Percentiles rank a stretch among this genome's conserved stretches.
phyloP scores from a whole-genome alignment of 2,888 invertebrate genomes.

The Nomada lathburiana region DNA sequence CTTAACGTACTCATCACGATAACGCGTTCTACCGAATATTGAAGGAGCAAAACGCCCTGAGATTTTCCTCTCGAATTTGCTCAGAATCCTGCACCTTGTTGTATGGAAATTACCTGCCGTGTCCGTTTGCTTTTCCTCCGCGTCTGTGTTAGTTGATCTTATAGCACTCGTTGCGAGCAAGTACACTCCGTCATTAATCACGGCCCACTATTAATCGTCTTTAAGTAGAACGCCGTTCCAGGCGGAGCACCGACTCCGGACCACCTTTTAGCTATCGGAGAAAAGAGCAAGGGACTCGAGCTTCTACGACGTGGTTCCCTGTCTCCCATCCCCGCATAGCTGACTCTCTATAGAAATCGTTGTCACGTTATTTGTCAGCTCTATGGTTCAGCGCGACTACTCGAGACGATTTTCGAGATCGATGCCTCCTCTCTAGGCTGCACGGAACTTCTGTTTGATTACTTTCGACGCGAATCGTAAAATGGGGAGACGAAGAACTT shows the following conservation, averaged over 20 bases:
- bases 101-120: conserved; percentile 47
- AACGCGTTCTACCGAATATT: conserved; percentile 25
- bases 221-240: conserved; percentile 70
- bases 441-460: neutral
- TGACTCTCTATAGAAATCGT: conserved; percentile 58
- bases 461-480: neutral
- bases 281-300: conserved; percentile 51
- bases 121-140: conserved; percentile 39
- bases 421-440: conserved; percentile 32
- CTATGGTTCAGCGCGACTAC: conserved; percentile 22
- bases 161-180: conserved; percentile 60
- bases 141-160: conserved; percentile 61
- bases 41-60: conserved; percentile 6
- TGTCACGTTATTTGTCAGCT: conserved; percentile 59
- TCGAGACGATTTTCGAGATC: conserved; percentile 46
- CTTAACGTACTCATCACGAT: conserved; percentile 27
- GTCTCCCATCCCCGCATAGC: conserved; percentile 40
- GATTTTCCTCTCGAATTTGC: conserved; percentile 32
- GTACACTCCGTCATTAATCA: conserved; percentile 72
- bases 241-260: conserved; percentile 27
- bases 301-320: conserved; percentile 41
- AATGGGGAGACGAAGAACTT: neutral
- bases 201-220: conserved; percentile 75
- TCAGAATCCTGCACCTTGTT: conserved; percentile 32
- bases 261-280: conserved; percentile 47